Evolutionary conservation across 2,113 vertebrate species (phyloP), one percentile per base, ranked within the genome.

Genomic region (Tapirus terrestris): DNA sequence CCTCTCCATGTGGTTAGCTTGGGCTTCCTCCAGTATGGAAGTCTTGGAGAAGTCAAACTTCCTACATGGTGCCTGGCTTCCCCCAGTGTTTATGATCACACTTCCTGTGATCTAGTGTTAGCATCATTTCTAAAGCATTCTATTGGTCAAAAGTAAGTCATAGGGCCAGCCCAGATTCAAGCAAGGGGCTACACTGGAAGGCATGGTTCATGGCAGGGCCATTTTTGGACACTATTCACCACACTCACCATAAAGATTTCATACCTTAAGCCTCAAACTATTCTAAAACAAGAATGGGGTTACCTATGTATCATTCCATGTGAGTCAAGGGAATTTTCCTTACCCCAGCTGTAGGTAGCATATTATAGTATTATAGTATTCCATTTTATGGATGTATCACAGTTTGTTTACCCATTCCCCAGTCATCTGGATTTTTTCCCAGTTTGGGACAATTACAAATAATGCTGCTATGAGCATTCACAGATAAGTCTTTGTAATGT

Each of bases 61-160:
- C 48, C 60, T 87, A 21, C 29, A 39, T 12, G 16, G 72, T 61
- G 43, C 21, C 23, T 82, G n/a, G 39, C 60, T 76, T 83, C 75
- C 18, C 21, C 12, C 18, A 77, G 31, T 25, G 0, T 70, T 87
- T 87, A 36, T 39, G 4, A 39, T 76, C 45, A 88, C 8, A 36
- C 29, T 72, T 86, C 25, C 29, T 81, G 39, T 88, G 60, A 75
- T 45, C 29, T 65, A 73, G 16, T 6, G n/a, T 89, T 56, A 60
- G 18, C 14, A 5, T 48, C 25, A 58, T 48, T 61, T 88, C 83
- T 92, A n/a, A 70, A 92, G 27, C 56, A 85, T 93, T 89, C 16
- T 73, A 31, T 84, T 84, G n/a, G 72, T 95, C 72, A 92, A 84
- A 92, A 48, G 61, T 13, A 79, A 89, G 89, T 33, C 61, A 53